These are phyloP conservation scores for Stenolophus ochropezus DNA, from an alignment of 2,888 invertebrate genomes.

Conservation along the genomic window DNA sequence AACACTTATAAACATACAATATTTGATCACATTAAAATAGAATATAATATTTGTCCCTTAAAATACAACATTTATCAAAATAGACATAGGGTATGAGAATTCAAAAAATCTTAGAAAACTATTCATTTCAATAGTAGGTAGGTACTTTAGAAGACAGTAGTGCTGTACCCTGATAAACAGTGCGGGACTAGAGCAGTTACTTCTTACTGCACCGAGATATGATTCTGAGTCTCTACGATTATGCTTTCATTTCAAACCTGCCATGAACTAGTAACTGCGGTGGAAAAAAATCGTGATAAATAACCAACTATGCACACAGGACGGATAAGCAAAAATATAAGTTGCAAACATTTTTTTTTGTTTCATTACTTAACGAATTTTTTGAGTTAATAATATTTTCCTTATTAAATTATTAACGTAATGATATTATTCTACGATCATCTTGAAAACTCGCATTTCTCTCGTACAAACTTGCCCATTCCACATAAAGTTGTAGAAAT, in stretches of 20 bases:
- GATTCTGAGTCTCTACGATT: neutral
- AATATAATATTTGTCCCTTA: constrained; percentile 54
- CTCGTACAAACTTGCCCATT: too few relatives aligned
- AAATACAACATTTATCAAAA: constrained; percentile 60
- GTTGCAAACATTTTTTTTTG: neutral
- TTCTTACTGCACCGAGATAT: neutral
- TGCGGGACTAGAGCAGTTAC: constrained; percentile 50
- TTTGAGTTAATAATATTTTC: too few relatives aligned
- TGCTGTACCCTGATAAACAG: constrained; percentile 66
- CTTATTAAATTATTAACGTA: too few relatives aligned
- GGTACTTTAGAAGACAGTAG: constrained; percentile 61
- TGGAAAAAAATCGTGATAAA: neutral
- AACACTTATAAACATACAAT: constrained; percentile 60
- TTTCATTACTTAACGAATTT: too few relatives aligned
- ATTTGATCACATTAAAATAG: constrained; percentile 61
- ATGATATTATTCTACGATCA: too few relatives aligned
- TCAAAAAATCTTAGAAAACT: constrained; percentile 56
- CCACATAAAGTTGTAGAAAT: too few relatives aligned
- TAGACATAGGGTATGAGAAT: constrained; percentile 55
- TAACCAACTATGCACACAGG: neutral
- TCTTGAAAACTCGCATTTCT: too few relatives aligned
- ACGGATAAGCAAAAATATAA: neutral
- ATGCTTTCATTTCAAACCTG: neutral
- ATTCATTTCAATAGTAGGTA: constrained; percentile 55
- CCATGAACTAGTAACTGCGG: neutral